phyloP scores from a whole-genome alignment of 2,888 invertebrate species.

The Dicyrtoma fusca region DNA sequence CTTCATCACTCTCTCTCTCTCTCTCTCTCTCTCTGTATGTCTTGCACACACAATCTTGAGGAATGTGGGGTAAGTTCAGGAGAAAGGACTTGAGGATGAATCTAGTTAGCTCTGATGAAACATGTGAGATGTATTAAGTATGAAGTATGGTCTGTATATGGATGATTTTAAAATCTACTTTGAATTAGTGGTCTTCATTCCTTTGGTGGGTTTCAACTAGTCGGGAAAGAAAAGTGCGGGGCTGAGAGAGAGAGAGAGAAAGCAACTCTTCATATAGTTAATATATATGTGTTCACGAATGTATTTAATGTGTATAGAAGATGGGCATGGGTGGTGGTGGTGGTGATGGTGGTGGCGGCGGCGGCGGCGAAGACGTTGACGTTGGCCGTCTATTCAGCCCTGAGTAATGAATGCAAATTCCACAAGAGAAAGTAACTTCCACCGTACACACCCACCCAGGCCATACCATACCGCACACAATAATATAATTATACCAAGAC shows the following conservation, averaged over 20 bases:
- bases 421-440: conserved; percentile 17
- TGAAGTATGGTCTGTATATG: background rate
- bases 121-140: conserved; percentile 11
- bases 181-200: no score
- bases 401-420: conserved; percentile 47
- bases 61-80: background rate
- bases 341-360: no score
- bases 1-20: background rate
- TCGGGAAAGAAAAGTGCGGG: no score
- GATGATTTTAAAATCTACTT: conserved; percentile 15
- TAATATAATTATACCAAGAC: background rate
- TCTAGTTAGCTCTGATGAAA: conserved; percentile 29
- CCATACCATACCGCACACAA: background rate
- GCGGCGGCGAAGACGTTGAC: no score
- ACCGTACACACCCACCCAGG: no score
- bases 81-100: conserved; percentile 20
- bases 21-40: background rate
- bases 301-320: conserved; percentile 25
- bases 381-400: no score
- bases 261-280: no score
- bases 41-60: no score
- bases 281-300: no score
- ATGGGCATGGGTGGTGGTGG: conserved; percentile 10
- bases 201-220: no score
- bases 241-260: no score